phyloP scores from a whole-genome alignment of 2,113 vertebrate genomes.

The Ceyx cyanopectus region DNA sequence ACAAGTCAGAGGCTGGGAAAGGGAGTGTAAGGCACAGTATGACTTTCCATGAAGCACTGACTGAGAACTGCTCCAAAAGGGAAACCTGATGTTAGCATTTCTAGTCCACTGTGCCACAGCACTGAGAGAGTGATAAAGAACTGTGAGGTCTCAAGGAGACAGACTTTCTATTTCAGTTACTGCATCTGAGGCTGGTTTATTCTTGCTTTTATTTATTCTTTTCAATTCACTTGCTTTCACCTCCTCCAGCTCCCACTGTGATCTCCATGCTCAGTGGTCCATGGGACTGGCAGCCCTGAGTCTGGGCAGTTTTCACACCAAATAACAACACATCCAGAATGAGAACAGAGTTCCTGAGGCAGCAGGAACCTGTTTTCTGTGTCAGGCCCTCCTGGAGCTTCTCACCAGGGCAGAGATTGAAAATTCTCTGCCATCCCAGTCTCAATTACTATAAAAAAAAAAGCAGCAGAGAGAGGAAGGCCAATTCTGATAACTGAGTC shows the following conservation, averaged over 20 bases:
- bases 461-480: background rate
- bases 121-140: slow-evolving; percentile 15
- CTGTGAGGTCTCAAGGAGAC: background rate
- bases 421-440: slow-evolving; percentile 12
- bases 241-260: background rate
- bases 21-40: background rate
- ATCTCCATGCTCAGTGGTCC: background rate
- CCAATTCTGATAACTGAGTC: background rate
- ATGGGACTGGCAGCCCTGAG: background rate
- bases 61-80: background rate
- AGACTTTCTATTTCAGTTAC: background rate
- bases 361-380: background rate
- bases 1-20: background rate
- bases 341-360: background rate
- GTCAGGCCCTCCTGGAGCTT: slow-evolving; percentile 26
- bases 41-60: background rate
- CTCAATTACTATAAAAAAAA: slow-evolving; percentile 10
- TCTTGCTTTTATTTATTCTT: background rate
- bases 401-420: slow-evolving; percentile 13
- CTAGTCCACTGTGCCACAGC: background rate
- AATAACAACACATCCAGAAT: background rate
- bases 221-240: background rate
- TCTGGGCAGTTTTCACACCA: slow-evolving; percentile 42
- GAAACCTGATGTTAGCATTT: background rate
- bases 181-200: background rate